These are phyloP conservation scores for Crenuchus spilurus DNA, from an alignment of 2,797 vertebrate species.

Conservation along the genomic window DNA sequence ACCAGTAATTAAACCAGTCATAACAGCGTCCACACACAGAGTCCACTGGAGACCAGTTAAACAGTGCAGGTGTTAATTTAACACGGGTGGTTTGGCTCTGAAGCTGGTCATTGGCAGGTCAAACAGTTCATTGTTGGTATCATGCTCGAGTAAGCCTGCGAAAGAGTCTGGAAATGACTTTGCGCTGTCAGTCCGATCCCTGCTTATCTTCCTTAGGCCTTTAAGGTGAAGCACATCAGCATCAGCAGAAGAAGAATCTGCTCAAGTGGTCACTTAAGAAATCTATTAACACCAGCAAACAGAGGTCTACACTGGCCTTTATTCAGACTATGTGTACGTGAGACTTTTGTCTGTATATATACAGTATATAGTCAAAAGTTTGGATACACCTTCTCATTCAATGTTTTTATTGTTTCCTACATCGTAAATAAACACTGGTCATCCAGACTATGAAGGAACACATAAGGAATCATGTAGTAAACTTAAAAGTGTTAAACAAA, in stretches of 20 bases:
- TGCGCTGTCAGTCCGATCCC: slow-evolving; percentile 47
- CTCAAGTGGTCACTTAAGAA: slow-evolving; percentile 48
- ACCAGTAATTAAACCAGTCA: too few species aligned
- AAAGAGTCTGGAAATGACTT: slow-evolving; percentile 40
- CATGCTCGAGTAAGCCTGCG: slow-evolving; percentile 46
- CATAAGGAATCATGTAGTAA: too few species aligned
- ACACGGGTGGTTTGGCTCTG: not conserved
- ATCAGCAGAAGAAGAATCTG: slow-evolving; percentile 53
- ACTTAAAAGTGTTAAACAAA: too few species aligned
- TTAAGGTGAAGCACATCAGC: slow-evolving; percentile 41
- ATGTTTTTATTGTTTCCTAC: too few species aligned
- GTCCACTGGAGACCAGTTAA: too few species aligned
- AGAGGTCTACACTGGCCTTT: not conserved
- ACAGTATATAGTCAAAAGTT: too few species aligned
- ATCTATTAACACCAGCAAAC: slow-evolving; percentile 44
- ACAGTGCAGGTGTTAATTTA: not conserved
- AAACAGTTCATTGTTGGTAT: slow-evolving; percentile 14
- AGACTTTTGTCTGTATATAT: too few species aligned
- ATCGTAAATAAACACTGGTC: too few species aligned
- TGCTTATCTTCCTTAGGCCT: slow-evolving; percentile 28
- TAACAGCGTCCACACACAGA: too few species aligned
- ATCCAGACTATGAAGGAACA: too few species aligned
- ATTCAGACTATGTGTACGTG: not conserved
- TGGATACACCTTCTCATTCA: too few species aligned
- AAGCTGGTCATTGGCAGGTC: slow-evolving; percentile 23